These are phyloP conservation scores for Syrrhaptes paradoxus DNA, from an alignment of 2,113 vertebrate genomes.

Conservation along the genomic window DNA sequence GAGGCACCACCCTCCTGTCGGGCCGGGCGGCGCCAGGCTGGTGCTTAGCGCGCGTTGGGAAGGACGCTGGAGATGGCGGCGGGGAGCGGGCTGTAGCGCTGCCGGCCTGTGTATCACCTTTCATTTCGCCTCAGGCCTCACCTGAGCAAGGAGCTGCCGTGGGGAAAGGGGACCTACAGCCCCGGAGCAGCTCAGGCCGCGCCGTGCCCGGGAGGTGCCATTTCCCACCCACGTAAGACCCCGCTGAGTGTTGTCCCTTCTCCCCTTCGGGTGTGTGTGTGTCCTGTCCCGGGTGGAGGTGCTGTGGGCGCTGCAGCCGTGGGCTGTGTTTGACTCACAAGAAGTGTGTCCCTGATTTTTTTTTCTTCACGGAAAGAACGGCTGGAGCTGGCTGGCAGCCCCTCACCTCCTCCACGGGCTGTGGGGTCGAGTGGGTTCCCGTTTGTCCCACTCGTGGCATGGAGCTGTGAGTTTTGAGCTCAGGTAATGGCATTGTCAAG, in stretches of 20 bases:
- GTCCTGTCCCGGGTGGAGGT: background rate
- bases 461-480: background rate
- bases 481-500: background rate
- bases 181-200: background rate
- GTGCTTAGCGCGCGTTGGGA: conserved; percentile 2
- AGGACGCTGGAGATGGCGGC: conserved; percentile 14
- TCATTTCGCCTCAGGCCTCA: background rate
- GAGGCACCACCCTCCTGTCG: background rate
- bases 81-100: rapidly evolving
- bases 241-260: background rate
- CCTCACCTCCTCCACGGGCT: too few species aligned
- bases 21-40: background rate
- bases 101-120: background rate
- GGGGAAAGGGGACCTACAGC: too few species aligned
- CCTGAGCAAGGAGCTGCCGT: background rate
- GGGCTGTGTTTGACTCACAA: background rate
- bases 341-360: rapidly evolving
- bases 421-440: background rate
- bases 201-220: background rate
- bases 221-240: background rate
- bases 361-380: background rate
- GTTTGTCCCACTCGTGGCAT: rapidly evolving
- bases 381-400: background rate
- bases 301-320: background rate
- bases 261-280: background rate